phyloP scores from a whole-genome alignment of 2,888 invertebrate genomes.

The Metopia argyrocephala region DNA sequence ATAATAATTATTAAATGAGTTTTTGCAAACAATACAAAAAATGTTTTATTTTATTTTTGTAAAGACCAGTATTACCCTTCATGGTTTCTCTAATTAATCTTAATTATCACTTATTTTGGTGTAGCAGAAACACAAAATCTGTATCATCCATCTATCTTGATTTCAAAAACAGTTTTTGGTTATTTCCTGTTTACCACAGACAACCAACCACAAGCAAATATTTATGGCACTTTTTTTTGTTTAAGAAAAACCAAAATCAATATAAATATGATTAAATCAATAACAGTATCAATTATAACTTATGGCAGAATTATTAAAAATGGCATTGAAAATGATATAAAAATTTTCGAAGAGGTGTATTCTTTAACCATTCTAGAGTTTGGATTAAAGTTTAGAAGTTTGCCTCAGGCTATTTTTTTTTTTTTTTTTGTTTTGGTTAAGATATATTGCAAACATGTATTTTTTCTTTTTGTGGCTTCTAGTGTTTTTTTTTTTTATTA shows the following conservation, averaged over 20 bases:
- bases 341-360: too few relatives aligned
- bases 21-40: background rate
- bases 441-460: too few relatives aligned
- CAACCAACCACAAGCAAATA: too few relatives aligned
- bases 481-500: too few relatives aligned
- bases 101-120: slow-evolving; percentile 11
- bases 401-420: too few relatives aligned
- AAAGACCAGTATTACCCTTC: background rate
- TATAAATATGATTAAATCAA: slow-evolving; percentile 25
- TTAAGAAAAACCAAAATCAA: slow-evolving; percentile 2
- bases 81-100: slow-evolving; percentile 13
- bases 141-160: background rate
- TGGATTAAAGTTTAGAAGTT: too few relatives aligned
- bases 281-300: slow-evolving; percentile 1
- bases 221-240: background rate
- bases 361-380: too few relatives aligned
- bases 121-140: background rate
- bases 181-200: slow-evolving; percentile 23
- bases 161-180: background rate
- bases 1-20: slow-evolving; percentile 9
- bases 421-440: too few relatives aligned
- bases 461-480: too few relatives aligned
- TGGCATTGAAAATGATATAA: slow-evolving; percentile 32
- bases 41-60: too few relatives aligned
- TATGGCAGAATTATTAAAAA: slow-evolving; percentile 22